Conservation (phyloP, 2,888 invertebrate genomes). For the Eudemis profundana region DNA sequence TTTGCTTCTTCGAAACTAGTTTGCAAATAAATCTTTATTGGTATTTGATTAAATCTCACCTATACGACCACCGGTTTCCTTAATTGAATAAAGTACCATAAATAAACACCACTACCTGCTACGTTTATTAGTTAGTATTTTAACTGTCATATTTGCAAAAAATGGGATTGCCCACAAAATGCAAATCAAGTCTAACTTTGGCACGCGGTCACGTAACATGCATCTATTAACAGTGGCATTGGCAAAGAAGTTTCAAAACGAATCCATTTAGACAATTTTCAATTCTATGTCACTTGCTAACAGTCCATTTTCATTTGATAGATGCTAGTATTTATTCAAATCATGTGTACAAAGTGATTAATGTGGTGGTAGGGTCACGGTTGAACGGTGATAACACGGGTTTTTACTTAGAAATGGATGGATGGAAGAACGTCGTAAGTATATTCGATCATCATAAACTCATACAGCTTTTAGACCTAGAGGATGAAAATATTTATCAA, state of each 20-base stretch:
- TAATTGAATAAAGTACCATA: neutral
- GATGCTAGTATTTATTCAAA: conserved; percentile 37
- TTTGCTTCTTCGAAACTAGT: no score
- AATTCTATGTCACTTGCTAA: conserved; percentile 13
- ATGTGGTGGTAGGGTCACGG: conserved; percentile 35
- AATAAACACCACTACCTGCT: neutral
- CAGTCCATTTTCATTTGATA: conserved; percentile 21
- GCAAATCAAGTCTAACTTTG: conserved; percentile 32
- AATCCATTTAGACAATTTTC: neutral
- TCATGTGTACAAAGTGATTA: conserved; percentile 33
- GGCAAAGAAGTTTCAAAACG: conserved; percentile 42
- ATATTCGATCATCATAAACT: neutral
- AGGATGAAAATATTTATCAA: neutral
- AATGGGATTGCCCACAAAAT: conserved; percentile 27
- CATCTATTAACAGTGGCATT: conserved; percentile 39
- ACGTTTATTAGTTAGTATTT: conserved; percentile 5
- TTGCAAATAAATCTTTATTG: neutral
- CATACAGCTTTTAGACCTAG: neutral
- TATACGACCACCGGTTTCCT: neutral
- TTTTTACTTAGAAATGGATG: conserved; percentile 13
- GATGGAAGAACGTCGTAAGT: neutral
- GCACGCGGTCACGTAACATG: conserved; percentile 32
- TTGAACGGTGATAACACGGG: conserved; percentile 30
- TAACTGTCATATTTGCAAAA: conserved; percentile 14
- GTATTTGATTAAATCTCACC: neutral